Evolutionary conservation across 2,113 vertebrate species (phyloP), one percentile per base, ranked within the genome.

Genomic region (Passer montanus): DNA sequence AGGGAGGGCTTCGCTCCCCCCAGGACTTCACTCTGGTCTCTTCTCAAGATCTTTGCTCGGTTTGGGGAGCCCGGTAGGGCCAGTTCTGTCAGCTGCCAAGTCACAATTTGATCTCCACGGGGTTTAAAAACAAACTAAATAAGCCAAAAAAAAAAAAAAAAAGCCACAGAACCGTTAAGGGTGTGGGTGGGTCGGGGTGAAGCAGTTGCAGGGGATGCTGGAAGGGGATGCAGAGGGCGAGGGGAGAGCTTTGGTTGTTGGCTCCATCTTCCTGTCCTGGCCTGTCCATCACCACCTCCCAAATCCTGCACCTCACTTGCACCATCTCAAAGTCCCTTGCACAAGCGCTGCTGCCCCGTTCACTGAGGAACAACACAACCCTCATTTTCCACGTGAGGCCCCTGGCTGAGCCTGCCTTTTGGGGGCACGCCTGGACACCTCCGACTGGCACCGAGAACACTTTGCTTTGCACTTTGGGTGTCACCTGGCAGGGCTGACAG

Each of bases 1-100:
- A 85, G 97, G 92, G 89, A 76, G 95, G 97, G 92, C 77, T 90
- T 69, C 0, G 28, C 85, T 86, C 88, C 35, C 80, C 62, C 88
- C 95, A 91, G 90, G 94, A 95, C 95, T 96, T 92, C 83, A 47
- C 85, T 89, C 79, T 95, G 93, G 83, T 94, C 90, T 95, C 94
- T 93, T 84, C 90, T 94, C 89, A 87, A 94, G 95, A 62, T 90
- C 88, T 85, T 95, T 35, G 33, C 88, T 89, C 43, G 8, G 83
- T 74, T 84, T 86, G 86, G 84, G 89, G 70, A 83, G 93, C 85
- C 78, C 10, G 4, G 28, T 15, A 77, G 87, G 87, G 83, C 47
- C 70, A 49, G 82, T 82, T 92, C 91, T 35, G 66, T 75, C 49
- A 93, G 76, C 94, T 90, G 91, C 90, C 87, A 81, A 85, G 69